phyloP scores from a whole-genome alignment of 2,113 vertebrate species.

The Halichoeres trimaculatus region DNA sequence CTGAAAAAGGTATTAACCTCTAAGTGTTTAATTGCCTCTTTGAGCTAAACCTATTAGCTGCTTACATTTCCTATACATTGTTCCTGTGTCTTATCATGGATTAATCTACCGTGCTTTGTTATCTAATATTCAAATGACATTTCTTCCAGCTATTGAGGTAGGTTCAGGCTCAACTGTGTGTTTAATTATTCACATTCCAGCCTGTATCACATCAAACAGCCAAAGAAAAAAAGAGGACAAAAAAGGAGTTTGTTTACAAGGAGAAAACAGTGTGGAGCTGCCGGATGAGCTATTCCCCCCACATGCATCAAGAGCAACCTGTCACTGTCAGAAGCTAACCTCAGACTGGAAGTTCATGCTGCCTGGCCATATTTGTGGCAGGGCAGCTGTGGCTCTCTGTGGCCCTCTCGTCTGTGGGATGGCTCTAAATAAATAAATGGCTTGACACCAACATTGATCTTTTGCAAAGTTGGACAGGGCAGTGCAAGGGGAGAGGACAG shows the following conservation, averaged over 20 bases:
- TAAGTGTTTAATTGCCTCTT: conserved; percentile 7
- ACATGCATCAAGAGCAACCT: conserved; percentile 46
- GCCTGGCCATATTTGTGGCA: conserved; percentile 52
- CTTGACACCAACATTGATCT: conserved; percentile 79
- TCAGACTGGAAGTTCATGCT: conserved; percentile 52
- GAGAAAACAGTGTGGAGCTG: conserved; percentile 36
- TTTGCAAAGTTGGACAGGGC: conserved; percentile 63
- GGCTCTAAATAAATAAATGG: conserved; percentile 76
- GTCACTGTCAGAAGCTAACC: conserved; percentile 62
- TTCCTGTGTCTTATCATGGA: conserved; percentile 15
- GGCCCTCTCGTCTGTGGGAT: conserved; percentile 57
- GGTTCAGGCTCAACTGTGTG: conserved; percentile 46
- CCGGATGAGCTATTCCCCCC: conserved; percentile 21
- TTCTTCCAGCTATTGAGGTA: conserved; percentile 39
- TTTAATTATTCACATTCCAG: conserved; percentile 62
- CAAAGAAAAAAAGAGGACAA: conserved; percentile 13
- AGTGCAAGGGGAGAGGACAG: conserved; percentile 38
- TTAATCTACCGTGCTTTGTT: conserved; percentile 31
- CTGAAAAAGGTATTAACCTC: conserved; percentile 12
- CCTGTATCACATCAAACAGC: conserved; percentile 29
- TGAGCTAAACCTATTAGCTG: conserved; percentile 6
- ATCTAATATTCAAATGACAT: conserved; percentile 65
- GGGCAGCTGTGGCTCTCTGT: conserved; percentile 56
- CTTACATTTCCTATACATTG: conserved; percentile 16
- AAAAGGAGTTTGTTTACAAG: conserved; percentile 53